Evolutionary conservation across 1,140 invertebrate genomes (phyloP).

Genomic region (Trinorchestia longiramus): DNA sequence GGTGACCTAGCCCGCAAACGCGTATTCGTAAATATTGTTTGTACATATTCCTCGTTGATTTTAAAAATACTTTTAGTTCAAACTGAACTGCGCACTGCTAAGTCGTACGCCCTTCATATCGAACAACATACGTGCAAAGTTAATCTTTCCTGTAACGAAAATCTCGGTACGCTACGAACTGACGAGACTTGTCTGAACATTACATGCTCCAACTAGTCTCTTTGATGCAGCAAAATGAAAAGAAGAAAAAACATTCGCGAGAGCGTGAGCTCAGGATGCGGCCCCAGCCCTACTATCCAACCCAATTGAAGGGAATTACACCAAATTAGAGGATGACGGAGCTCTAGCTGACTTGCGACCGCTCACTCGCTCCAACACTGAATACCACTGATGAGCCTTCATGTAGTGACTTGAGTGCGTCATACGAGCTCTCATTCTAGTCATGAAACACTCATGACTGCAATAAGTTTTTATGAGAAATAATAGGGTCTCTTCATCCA

Average conservation of each 20-base stretch:
- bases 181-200: background rate
- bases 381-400: background rate
- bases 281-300: background rate
- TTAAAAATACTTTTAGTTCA: background rate
- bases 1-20: too few relatives aligned
- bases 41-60: background rate
- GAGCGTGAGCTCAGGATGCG: background rate
- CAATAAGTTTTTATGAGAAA: background rate
- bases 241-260: background rate
- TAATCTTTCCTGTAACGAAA: background rate
- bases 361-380: background rate
- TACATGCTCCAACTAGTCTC: background rate
- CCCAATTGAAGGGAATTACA: background rate
- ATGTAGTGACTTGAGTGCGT: background rate
- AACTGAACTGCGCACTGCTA: background rate
- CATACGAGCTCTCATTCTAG: background rate
- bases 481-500: background rate
- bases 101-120: background rate
- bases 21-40: background rate
- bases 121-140: background rate
- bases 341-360: background rate
- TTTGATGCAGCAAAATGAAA: background rate
- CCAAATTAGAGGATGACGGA: background rate
- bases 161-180: background rate
- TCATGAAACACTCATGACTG: background rate